A percentile compares a stretch with the other conserved stretches of the same genome.
phyloP scores from a whole-genome alignment of 1,140 invertebrate species.

The Tetramorium parvispinum region DNA sequence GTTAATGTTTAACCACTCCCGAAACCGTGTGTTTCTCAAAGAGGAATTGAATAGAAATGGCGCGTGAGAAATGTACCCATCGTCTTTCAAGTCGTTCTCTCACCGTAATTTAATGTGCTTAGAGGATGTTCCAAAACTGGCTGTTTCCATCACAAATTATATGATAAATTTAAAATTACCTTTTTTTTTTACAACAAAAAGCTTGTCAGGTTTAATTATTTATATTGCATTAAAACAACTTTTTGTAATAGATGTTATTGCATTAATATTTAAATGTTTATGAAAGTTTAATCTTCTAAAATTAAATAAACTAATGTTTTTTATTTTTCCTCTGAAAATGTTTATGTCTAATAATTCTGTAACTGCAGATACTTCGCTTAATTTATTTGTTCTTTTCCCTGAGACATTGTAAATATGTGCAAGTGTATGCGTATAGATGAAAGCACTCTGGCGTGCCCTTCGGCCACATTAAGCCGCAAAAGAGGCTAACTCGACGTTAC shows the following conservation, averaged over 20 bases:
- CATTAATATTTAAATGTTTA: neutral
- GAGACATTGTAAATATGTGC: conserved; percentile 29
- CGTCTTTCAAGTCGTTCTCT: conserved; percentile 33
- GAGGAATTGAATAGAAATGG: conserved; percentile 55
- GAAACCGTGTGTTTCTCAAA: conserved; percentile 63
- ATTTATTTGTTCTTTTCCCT: neutral
- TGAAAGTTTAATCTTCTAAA: neutral
- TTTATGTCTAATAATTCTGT: neutral
- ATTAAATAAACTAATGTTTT: neutral
- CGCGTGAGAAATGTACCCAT: conserved; percentile 47
- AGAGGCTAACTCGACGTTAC: conserved; percentile 75
- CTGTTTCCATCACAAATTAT: neutral
- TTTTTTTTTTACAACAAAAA: neutral
- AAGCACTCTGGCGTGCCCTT: conserved; percentile 20
- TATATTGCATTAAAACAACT: neutral
- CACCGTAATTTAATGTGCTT: conserved; percentile 48
- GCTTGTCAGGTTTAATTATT: neutral
- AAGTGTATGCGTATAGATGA: conserved; percentile 17
- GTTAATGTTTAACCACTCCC: conserved; percentile 78
- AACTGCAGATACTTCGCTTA: neutral
- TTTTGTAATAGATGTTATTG: neutral
- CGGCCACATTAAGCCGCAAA: conserved; percentile 43
- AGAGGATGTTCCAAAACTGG: neutral
- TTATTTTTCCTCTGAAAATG: neutral
- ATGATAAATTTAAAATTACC: neutral